Conservation (phyloP, 2,888 invertebrate species). For the Uloborus plumipes region DNA sequence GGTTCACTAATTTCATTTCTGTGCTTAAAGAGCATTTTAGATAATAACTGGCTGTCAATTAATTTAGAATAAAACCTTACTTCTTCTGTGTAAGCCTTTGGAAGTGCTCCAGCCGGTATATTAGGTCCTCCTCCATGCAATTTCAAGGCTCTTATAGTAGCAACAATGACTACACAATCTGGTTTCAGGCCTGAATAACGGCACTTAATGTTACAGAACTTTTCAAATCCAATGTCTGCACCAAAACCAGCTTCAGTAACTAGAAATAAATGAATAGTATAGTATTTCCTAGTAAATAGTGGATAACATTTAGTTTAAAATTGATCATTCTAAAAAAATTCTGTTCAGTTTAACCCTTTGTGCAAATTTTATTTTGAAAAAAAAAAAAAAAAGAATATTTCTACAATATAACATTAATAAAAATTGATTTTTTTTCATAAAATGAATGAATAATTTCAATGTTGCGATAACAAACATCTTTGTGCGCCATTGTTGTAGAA, state of each 20-base stretch:
- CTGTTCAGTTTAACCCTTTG: too few relatives aligned
- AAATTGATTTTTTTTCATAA: too few relatives aligned
- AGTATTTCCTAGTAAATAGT: not conserved
- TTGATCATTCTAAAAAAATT: not conserved
- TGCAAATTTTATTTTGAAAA: too few relatives aligned
- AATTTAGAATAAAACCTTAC: conserved; percentile 67
- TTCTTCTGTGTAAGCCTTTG: conserved; percentile 82
- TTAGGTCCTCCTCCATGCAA: conserved; percentile 98
- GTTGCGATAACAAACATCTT: too few relatives aligned
- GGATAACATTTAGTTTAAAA: not conserved
- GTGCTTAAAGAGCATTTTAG: not conserved
- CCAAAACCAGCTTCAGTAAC: conserved; percentile 99
- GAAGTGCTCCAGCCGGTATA: conserved; percentile 87
- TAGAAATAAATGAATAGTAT: conserved; percentile 45
- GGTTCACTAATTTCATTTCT: too few relatives aligned
- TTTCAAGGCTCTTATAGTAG: conserved; percentile 94
- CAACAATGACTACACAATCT: conserved; percentile 91
- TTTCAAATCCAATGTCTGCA: conserved; percentile 98
- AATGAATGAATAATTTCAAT: too few relatives aligned
- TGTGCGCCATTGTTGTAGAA: too few relatives aligned
- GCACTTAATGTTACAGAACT: conserved; percentile 97
- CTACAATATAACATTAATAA: too few relatives aligned
- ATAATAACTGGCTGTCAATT: not conserved
- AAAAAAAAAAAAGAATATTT: too few relatives aligned
- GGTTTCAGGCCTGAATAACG: conserved; percentile 87